These are phyloP conservation scores for Pachycephala philippinensis DNA, from an alignment of 2,113 vertebrate genomes.

Conservation along the genomic window DNA sequence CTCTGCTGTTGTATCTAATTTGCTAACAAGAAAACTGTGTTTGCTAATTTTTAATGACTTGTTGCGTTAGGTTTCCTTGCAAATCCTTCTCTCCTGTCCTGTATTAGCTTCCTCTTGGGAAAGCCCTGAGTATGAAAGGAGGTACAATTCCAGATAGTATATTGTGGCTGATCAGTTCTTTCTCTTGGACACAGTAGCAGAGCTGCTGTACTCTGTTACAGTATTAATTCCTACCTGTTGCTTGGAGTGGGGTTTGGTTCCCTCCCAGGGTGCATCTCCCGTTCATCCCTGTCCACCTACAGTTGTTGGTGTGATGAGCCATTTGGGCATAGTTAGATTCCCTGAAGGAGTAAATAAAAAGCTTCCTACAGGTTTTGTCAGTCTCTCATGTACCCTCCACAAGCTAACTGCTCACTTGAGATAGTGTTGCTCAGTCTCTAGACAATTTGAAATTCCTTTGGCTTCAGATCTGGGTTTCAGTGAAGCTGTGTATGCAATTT, in stretches of 20 bases:
- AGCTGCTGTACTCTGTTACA: not conserved
- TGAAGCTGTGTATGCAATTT: not conserved
- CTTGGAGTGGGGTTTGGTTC: not conserved
- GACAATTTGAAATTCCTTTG: not conserved
- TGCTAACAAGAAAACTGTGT: not conserved
- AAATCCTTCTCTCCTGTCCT: not conserved
- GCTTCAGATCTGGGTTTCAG: not conserved
- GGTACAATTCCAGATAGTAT: not conserved
- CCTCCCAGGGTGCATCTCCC: not conserved
- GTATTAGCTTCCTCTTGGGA: not conserved
- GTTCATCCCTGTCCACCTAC: not conserved
- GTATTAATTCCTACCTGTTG: not conserved
- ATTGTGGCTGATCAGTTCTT: not conserved
- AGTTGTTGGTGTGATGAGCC: not conserved
- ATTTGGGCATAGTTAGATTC: not conserved
- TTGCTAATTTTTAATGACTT: not conserved
- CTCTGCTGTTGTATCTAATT: not conserved
- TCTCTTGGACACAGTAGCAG: not conserved
- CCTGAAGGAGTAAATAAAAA: not conserved
- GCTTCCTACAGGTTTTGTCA: not conserved
- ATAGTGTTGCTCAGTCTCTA: not conserved
- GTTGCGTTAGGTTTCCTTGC: not conserved
- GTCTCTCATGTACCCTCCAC: not conserved
- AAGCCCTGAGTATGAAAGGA: not conserved
- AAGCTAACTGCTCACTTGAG: not conserved